Evolutionary conservation across 2,797 vertebrate species (phyloP).

Genomic region (Gallinago nigripennis): DNA sequence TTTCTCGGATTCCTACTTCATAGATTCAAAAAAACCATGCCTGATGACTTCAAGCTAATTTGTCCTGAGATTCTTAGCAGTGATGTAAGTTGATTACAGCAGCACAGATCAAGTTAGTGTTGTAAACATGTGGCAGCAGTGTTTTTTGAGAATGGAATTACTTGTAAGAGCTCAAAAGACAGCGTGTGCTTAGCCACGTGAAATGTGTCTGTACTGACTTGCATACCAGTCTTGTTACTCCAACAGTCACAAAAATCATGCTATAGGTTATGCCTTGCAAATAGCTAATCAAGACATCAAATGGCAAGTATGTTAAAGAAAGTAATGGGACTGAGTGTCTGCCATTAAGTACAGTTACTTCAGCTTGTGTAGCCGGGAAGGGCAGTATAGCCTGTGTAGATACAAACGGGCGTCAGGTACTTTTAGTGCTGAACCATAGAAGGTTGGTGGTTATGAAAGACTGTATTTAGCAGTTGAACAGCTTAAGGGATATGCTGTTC

Average conservation of each 20-base stretch:
- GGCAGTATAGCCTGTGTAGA: not conserved
- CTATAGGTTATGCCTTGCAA: not conserved
- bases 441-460: not conserved
- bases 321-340: fast-evolving
- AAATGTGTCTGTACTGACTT: not conserved
- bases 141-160: not conserved
- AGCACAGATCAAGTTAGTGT: not conserved
- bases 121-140: not conserved
- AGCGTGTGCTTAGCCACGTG: fast-evolving
- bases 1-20: not conserved
- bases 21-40: not conserved
- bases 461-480: not conserved
- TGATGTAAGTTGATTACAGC: not conserved
- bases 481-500: not conserved
- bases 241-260: not conserved
- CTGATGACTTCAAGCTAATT: not conserved
- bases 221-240: not conserved
- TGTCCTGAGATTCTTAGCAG: not conserved
- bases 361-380: not conserved
- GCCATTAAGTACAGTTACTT: not conserved
- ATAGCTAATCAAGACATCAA: not conserved
- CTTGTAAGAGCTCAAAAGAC: not conserved
- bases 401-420: not conserved
- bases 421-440: not conserved
- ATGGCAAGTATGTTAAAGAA: fast-evolving